A percentile compares a stretch with the other conserved stretches of the same genome.
These are phyloP conservation scores for Mesorhabditis spiculigera DNA, from an alignment of 2,888 invertebrate species.

Conservation along the genomic window DNA sequence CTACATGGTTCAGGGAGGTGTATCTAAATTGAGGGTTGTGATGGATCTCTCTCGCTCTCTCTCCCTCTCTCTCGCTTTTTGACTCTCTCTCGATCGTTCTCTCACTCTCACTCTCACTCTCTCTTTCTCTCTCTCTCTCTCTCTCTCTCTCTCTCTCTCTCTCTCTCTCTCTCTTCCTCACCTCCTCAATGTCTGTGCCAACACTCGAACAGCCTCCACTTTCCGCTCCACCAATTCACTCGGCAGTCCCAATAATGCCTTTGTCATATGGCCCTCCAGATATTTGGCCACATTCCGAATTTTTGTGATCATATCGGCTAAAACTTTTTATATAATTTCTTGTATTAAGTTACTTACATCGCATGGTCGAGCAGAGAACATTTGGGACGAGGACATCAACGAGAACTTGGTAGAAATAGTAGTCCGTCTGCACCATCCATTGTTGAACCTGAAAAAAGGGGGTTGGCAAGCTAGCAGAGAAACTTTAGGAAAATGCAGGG, in stretches of 20 bases:
- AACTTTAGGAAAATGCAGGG: too few species aligned
- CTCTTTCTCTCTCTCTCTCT: neutral
- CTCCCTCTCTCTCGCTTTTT: neutral
- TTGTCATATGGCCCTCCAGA: conserved; percentile 77
- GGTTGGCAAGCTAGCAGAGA: too few species aligned
- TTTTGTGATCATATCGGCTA: conserved; percentile 81
- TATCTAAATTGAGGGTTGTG: conserved; percentile 63
- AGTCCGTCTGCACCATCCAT: conserved; percentile 62
- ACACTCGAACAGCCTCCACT: conserved; percentile 71
- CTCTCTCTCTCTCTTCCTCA: neutral
- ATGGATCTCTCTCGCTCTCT: neutral
- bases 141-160: neutral
- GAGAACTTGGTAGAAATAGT: conserved; percentile 84
- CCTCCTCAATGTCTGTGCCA: conserved; percentile 66
- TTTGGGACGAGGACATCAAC: conserved; percentile 94
- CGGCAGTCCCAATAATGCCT: conserved; percentile 65
- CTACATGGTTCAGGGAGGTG: conserved; percentile 93
- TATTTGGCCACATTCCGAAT: conserved; percentile 88
- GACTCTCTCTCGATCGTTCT: neutral
- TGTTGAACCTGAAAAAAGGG: conserved; percentile 55
- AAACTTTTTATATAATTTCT: conserved; percentile 8
- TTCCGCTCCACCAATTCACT: conserved; percentile 61
- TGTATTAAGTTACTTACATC: conserved; percentile 16
- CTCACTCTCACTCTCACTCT: neutral
- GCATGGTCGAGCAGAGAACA: conserved; percentile 70